Evolutionary conservation across 1,140 invertebrate genomes (phyloP).

Genomic region (Heterodera schachtii): DNA sequence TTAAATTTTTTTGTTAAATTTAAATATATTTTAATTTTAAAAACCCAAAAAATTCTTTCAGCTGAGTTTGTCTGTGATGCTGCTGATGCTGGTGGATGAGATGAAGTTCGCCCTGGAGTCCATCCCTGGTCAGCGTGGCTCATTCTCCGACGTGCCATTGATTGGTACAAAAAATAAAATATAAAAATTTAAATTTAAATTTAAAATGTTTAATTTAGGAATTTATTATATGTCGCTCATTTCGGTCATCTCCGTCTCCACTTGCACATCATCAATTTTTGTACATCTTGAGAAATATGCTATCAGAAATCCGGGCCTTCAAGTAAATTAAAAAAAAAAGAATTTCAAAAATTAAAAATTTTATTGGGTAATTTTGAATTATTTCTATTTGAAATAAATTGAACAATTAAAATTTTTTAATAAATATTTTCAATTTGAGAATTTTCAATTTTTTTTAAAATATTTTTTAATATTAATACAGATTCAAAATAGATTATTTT

Average conservation of each 20-base stretch:
- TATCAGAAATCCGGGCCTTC: conserved; percentile 56
- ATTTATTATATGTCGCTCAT: conserved; percentile 66
- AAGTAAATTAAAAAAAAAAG: conserved; percentile 31
- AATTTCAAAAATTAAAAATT: not conserved
- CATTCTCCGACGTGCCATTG: conserved; percentile 62
- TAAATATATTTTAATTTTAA: not conserved
- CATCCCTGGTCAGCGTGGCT: conserved; percentile 63
- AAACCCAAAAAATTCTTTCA: conserved; percentile 29
- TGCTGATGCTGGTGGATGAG: conserved; percentile 64
- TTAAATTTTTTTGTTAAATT: conserved; percentile 13
- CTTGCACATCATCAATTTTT: conserved; percentile 63
- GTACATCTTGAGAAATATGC: conserved; percentile 64
- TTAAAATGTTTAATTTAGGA: conserved; percentile 40
- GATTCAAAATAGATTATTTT: no score
- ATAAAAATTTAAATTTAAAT: conserved; percentile 1
- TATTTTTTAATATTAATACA: not conserved
- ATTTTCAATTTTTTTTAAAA: not conserved
- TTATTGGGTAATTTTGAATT: no score
- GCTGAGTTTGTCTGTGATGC: conserved; percentile 61
- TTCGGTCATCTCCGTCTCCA: conserved; percentile 59
- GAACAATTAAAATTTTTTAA: not conserved
- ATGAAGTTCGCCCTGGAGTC: conserved; percentile 65
- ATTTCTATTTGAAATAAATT: not conserved
- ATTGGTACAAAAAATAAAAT: conserved; percentile 42
- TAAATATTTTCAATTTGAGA: not conserved